Evolutionary conservation across 1,140 invertebrate species (phyloP).

Genomic region (Polyergus mexicanus): DNA sequence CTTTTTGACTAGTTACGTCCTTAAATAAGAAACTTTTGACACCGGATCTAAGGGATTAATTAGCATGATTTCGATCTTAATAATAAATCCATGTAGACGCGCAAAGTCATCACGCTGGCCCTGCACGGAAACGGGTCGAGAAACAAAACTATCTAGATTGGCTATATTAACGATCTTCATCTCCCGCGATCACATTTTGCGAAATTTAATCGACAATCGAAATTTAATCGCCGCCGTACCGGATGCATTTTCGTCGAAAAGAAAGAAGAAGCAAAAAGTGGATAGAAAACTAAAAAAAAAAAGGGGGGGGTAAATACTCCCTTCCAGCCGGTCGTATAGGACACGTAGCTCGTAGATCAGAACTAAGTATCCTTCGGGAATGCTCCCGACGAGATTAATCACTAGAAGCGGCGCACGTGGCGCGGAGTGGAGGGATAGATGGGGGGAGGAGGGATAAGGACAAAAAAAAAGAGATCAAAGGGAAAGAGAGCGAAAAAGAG

Average conservation of each 20-base stretch:
- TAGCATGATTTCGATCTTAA: conserved; percentile 22
- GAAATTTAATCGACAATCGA: conserved; percentile 49
- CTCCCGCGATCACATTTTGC: conserved; percentile 50
- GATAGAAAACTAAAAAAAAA: neutral
- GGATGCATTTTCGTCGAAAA: neutral
- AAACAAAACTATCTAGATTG: conserved; percentile 52
- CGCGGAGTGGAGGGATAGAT: conserved; percentile 24
- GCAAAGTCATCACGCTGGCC: conserved; percentile 22
- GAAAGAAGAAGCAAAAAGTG: neutral
- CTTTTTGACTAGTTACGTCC: conserved; percentile 13
- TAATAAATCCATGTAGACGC: conserved; percentile 19
- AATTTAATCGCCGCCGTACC: conserved; percentile 18
- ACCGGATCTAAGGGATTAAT: conserved; percentile 12
- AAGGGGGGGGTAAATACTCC: conserved; percentile 49
- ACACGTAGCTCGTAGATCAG: conserved; percentile 81
- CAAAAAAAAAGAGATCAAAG: conserved; percentile 30
- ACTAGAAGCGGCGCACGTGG: conserved; percentile 72
- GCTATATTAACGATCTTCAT: conserved; percentile 16
- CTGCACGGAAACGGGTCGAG: conserved; percentile 18
- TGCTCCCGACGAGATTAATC: conserved; percentile 82
- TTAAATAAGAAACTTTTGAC: conserved; percentile 1
- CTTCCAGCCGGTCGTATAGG: conserved; percentile 43
- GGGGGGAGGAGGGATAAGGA: neutral
- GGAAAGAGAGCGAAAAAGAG: neutral
- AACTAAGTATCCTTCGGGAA: conserved; percentile 83